These are phyloP conservation scores for Sicus ferrugineus DNA, from an alignment of 2,888 invertebrate genomes.

Conservation along the genomic window DNA sequence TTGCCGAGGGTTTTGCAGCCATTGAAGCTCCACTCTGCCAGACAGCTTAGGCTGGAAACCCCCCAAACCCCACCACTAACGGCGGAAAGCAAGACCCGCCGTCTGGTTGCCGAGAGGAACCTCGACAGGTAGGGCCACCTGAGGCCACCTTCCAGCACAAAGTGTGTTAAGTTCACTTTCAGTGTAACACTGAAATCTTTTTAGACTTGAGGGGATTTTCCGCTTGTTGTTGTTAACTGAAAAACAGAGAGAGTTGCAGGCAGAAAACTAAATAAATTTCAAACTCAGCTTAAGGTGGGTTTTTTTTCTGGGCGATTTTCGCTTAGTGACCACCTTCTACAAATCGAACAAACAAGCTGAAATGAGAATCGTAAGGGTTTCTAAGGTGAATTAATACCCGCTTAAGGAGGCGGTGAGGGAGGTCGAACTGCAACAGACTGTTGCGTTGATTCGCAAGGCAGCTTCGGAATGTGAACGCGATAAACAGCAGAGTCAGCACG, in stretches of 20 bases:
- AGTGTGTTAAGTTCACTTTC: background rate
- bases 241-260: no score
- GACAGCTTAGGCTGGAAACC: no score
- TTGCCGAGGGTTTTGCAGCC: constrained; percentile 4
- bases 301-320: background rate
- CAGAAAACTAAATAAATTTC: background rate
- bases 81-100: background rate
- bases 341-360: constrained; percentile 30
- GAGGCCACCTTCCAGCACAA: background rate
- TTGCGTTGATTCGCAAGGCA: no score
- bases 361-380: constrained; percentile 1
- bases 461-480: background rate
- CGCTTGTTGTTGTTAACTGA: background rate
- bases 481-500: background rate
- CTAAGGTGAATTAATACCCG: constrained; percentile 19
- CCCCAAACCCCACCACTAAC: no score
- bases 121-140: background rate
- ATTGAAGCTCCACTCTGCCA: background rate
- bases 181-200: no score
- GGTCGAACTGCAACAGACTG: no score
- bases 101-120: no score
- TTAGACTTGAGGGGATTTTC: no score
- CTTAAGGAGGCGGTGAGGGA: background rate
- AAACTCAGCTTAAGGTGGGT: background rate
- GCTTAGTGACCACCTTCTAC: background rate